Evolutionary conservation across 2,888 invertebrate species (phyloP), one percentile per base, ranked within the genome.

Genomic region (Lasiommata megera): DNA sequence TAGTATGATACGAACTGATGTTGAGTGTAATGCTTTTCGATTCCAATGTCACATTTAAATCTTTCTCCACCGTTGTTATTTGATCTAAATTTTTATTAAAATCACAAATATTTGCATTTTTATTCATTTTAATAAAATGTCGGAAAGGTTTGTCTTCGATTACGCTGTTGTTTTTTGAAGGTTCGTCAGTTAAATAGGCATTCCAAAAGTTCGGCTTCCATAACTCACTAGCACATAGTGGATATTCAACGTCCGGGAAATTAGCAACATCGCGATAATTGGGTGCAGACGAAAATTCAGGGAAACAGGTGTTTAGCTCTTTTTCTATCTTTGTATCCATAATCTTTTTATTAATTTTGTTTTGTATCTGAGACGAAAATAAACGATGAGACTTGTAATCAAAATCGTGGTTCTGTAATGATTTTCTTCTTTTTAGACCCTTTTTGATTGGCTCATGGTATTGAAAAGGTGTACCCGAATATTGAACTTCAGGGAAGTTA

Each of bases 171-270:
- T 16, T 16, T 8, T 51, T 17, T 16, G 18, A 37, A 36, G 38
- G 37, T 18, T 17, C 28, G 9, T 54, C 44, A 3, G 5, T 41
- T 14, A 12, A 43, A 16, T 36, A 58, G 28, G 66, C 64, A 56
- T 75, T 76, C 79, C 82, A 81, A 62, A 76, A 83, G 48, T 71
- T 76, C 1, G 80, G 77, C 14, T 58, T 64, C 86, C 84, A 84
- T 5, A 75, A 76, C 16, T 87, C 87, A 51, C 69, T 70, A 43
- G 72, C 72, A 43, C 69, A 74, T 6, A 81, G 62, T 9, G 88
- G 88, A 68, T 85, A 88, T 62, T 84, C 79, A 1, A 85, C 79
- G 62, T 84, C 82, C 16, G 87, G 86, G 67, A 85, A 88, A 14
- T 62, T 55, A 7, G 64, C 67, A 34, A 68, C 48, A 53, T 73